Evolutionary conservation across 2,888 invertebrate genomes (phyloP).

Genomic region (Nipponacmea schrenckii): DNA sequence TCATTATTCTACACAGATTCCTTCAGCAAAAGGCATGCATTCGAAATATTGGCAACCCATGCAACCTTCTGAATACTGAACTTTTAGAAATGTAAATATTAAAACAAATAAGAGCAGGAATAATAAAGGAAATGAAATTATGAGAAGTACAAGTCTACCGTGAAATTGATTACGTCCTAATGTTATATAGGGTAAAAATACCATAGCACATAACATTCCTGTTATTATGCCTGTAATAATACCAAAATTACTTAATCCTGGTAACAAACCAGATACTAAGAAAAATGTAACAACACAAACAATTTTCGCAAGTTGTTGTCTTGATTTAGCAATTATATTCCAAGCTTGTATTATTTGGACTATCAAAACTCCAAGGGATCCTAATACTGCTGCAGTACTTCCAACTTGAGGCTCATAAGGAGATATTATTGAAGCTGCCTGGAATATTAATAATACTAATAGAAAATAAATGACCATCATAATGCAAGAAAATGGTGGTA

Average conservation of each 20-base stretch:
- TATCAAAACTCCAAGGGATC: constrained; percentile 45
- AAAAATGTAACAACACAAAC: constrained; percentile 31
- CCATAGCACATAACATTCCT: constrained; percentile 45
- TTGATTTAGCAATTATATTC: constrained; percentile 41
- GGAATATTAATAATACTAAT: constrained; percentile 20
- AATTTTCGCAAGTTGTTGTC: constrained; percentile 40
- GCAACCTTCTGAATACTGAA: constrained; percentile 41
- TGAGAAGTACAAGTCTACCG: constrained; percentile 34
- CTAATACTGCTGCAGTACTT: constrained; percentile 46
- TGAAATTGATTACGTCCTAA: constrained; percentile 40
- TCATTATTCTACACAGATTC: constrained; percentile 34
- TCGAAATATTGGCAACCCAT: constrained; percentile 39
- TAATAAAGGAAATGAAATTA: constrained; percentile 30
- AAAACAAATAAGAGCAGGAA: constrained; percentile 31
- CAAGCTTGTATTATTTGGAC: constrained; percentile 55
- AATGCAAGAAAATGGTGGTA: no score
- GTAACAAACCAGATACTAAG: constrained; percentile 45
- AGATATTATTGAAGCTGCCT: constrained; percentile 44
- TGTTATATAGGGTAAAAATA: constrained; percentile 54
- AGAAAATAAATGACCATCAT: no score
- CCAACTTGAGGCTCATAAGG: constrained; percentile 50
- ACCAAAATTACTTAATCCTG: constrained; percentile 45
- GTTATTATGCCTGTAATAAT: constrained; percentile 44
- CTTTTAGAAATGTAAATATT: constrained; percentile 37
- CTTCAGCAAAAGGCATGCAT: constrained; percentile 45